phyloP scores from a whole-genome alignment of 2,888 invertebrate genomes.

The Stenotaenia linearis region DNA sequence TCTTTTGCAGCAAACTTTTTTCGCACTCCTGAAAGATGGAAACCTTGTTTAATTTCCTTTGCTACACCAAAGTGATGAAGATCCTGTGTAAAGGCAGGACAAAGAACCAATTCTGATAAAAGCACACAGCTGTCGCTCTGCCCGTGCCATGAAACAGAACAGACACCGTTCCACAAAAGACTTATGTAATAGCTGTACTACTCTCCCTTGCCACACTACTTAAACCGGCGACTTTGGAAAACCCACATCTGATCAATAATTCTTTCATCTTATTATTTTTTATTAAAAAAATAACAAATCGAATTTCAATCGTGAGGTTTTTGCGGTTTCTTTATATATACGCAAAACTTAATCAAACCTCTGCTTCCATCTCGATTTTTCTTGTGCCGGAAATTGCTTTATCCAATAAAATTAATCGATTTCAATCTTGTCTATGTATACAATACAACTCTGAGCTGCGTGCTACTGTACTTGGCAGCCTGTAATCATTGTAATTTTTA shows the following conservation, averaged over 20 bases:
- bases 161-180: neutral
- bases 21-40: neutral
- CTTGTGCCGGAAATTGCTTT: neutral
- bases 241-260: neutral
- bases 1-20: neutral
- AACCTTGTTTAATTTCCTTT: neutral
- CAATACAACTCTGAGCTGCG: neutral
- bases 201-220: neutral
- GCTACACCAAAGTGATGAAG: neutral
- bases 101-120: neutral
- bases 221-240: neutral
- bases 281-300: neutral
- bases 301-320: neutral
- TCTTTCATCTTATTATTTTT: neutral
- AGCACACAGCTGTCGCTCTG: neutral
- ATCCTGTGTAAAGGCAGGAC: neutral
- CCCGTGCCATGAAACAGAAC: neutral
- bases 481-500: neutral
- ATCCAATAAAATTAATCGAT: neutral
- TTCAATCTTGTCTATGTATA: neutral
- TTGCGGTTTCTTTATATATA: neutral
- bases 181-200: neutral
- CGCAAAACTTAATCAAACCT: neutral
- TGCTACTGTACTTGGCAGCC: neutral
- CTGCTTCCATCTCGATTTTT: neutral